Base-by-base conservation (phyloP, 2,888 invertebrate genomes). In the Drosophila multiciliata region DNA sequence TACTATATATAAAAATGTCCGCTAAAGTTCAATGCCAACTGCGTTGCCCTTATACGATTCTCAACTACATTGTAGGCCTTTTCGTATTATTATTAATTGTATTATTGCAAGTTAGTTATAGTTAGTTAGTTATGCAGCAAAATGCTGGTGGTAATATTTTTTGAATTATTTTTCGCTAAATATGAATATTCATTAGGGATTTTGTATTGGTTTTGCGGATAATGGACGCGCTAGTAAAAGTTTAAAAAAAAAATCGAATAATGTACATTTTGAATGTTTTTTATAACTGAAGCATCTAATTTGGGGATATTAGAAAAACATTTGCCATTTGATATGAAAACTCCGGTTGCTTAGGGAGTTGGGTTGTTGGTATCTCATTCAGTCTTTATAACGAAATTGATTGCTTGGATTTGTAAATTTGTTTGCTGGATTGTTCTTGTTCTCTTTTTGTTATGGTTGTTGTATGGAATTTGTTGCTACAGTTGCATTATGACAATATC, bases 321-420 rank as follows among this genome's bases (percentile, higher is more conserved):
- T 69, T 63, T 82, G 67, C 64, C 57, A 71, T 73, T 73, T 85
- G 66, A 74, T 73, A 85, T 85, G 77, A 74, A 78, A 70, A 59
- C 60, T 78, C 66, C 71, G 45, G 35, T 62, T 62, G 45, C 53
- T 57, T 67, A 53, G 58, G 70, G 74, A 78, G 66, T 68, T 65
- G 53, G 59, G 64, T 61, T 65, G 62, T 73, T 62, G 65, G 66
- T 72, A 74, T 82, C 45, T 59, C 52, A 53, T 63, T 86, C 90
- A 86, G 90, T 86, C 85, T 86, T 80, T 74, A 67, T 79, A 88
- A 87, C 79, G 79, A 78, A 90, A 90, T 87, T 87, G 87, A 90
- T 87, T 87, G 87, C 77, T 82, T 88, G 82, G 66, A 69, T 80
- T 84, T 87, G 87, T 87, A 87, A 89, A 85, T 88, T 87, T 89